A percentile compares a stretch with the other conserved stretches of the same genome.
Conservation (phyloP, 2,888 invertebrate species). For the Stictocephala bisonia region DNA sequence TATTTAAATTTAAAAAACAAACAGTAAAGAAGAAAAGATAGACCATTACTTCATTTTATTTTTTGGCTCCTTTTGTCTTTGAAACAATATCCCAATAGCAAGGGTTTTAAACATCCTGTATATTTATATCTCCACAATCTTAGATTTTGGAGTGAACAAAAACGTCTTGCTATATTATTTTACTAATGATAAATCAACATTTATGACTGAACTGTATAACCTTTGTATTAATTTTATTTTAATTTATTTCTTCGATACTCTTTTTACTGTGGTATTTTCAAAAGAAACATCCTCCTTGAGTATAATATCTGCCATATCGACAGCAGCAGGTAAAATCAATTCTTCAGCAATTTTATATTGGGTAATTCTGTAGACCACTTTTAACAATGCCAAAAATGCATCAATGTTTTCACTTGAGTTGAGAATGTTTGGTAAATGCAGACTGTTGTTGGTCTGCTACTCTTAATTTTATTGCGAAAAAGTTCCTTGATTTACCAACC, state of each 20-base stretch:
- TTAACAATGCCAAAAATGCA: not conserved
- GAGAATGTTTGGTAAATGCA: not conserved
- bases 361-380: not conserved
- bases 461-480: not conserved
- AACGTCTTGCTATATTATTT: too few relatives aligned
- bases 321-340: conserved; percentile 9
- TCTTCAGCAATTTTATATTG: not conserved
- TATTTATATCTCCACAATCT: too few relatives aligned
- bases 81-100: too few relatives aligned
- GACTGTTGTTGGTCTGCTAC: not conserved
- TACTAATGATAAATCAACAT: too few relatives aligned
- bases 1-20: too few relatives aligned
- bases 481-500: not conserved
- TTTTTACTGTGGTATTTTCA: not conserved
- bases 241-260: not conserved
- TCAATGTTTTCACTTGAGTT: too few relatives aligned
- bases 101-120: too few relatives aligned
- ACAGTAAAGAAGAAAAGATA: too few relatives aligned
- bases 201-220: not conserved
- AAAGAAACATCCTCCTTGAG: not conserved
- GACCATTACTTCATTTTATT: too few relatives aligned
- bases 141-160: too few relatives aligned
- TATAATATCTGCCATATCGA: conserved; percentile 11
- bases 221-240: not conserved
- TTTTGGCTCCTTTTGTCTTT: too few relatives aligned